Evolutionary conservation across 1,140 invertebrate genomes (phyloP).

Genomic region (Neodiprion lecontei): DNA sequence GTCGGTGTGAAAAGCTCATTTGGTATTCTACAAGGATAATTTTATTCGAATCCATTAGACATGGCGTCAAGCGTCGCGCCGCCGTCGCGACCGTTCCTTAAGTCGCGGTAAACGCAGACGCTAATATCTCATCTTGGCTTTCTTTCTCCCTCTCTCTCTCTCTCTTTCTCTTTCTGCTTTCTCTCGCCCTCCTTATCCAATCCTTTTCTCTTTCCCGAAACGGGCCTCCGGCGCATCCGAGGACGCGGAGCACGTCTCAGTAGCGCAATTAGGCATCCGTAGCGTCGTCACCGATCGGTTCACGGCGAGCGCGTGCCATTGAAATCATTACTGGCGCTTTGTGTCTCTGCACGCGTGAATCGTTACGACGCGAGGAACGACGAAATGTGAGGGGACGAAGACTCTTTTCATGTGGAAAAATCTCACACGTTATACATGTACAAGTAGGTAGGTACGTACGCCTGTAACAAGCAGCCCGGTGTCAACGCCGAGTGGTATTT

Average conservation of each 20-base stretch:
- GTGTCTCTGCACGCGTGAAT: too few species aligned
- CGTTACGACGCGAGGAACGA: too few species aligned
- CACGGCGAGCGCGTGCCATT: neutral
- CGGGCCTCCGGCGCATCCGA: neutral
- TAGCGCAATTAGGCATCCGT: neutral
- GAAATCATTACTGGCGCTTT: neutral
- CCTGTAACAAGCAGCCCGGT: too few species aligned
- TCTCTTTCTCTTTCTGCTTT: neutral
- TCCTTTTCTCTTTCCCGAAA: too few species aligned
- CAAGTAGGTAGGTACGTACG: too few species aligned
- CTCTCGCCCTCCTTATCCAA: neutral
- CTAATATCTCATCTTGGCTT: neutral
- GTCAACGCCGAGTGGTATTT: too few species aligned
- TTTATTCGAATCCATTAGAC: conserved; percentile 7
- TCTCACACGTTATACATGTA: too few species aligned
- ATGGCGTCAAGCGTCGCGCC: neutral
- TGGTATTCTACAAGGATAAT: conserved; percentile 3
- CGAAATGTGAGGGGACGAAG: too few species aligned
- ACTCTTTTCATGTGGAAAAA: too few species aligned
- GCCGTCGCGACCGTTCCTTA: neutral
- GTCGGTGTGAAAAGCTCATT: neutral
- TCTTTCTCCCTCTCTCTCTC: neutral
- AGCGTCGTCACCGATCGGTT: neutral
- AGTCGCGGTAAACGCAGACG: neutral
- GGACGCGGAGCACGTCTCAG: neutral